Base-by-base conservation (phyloP, 2,888 invertebrate genomes). In the Drosophila phalerata region DNA sequence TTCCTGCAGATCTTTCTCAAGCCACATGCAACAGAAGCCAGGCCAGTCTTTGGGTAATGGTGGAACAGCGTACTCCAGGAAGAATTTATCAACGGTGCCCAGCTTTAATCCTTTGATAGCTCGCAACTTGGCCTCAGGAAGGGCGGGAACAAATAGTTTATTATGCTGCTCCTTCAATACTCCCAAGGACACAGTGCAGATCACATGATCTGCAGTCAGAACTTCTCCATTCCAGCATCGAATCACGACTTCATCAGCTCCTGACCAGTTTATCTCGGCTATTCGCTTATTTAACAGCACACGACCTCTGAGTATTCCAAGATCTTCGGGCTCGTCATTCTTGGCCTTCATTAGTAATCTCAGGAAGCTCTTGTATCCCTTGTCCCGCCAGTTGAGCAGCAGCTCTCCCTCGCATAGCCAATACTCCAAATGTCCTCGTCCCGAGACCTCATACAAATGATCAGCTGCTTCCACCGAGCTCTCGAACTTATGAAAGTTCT, bases 301-400 rank as follows among this genome's bases (percentile, higher is more conserved):
- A 45, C 69, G 92, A 0, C 92, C 90, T 0, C 91, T 90, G 0
- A 92, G 79, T 5, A 90, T 4, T 0, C 92, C 92, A n/a, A 81
- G 68, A 32, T 87, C 84, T 0, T 78, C 64, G 0, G 73, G 28
- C 0, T 68, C 56, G 10, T 77, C 65, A 2, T 63, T 52, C 0
- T 62, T 47, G 1, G 85, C 38, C 1, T 85, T 77, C 94, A 95
- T 93, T 70, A 97, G 92, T 48, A 97, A 85, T 79, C 95, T 94
- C 51, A 97, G 92, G 66, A 97, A 92, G 2, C 93, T 95, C 71
- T 93, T 93, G 88, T 94, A 97, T 1, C 97, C 97, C 69, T 93
- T 94, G 57, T 94, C 94, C 79, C 95, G 96, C 97, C 97, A 97
- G 85, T 96, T 95, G 4, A 96, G 92, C 79, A 95, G 91, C 15